A percentile compares a stretch with the other conserved stretches of the same genome.
phyloP scores from a whole-genome alignment of 1,140 invertebrate species.

The Leptonema lineaticorne region DNA sequence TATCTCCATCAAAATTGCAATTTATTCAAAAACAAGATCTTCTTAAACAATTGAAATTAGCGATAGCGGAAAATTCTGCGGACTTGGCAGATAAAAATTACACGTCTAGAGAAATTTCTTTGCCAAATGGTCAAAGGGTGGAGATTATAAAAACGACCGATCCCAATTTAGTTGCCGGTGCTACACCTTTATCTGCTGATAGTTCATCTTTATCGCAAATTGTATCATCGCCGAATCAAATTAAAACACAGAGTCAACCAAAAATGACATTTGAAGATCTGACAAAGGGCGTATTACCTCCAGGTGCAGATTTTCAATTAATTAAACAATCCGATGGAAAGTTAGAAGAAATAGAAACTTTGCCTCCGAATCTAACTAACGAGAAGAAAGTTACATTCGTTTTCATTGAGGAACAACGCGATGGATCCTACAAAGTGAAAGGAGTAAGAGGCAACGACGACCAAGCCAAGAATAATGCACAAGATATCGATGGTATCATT shows the following conservation, averaged over 20 bases:
- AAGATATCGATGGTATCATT: slow-evolving; percentile 76
- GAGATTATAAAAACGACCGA: slow-evolving; percentile 69
- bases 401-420: slow-evolving; percentile 78
- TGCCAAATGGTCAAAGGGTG: slow-evolving; percentile 73
- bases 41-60: slow-evolving; percentile 69
- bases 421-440: slow-evolving; percentile 80
- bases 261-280: slow-evolving; percentile 67
- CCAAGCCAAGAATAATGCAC: slow-evolving; percentile 68
- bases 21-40: slow-evolving; percentile 58
- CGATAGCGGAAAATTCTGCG: slow-evolving; percentile 64
- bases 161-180: slow-evolving; percentile 62
- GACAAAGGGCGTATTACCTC: slow-evolving; percentile 73
- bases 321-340: slow-evolving; percentile 71
- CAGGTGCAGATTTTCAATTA: slow-evolving; percentile 74
- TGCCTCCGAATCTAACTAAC: slow-evolving; percentile 61
- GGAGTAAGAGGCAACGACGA: slow-evolving; percentile 72
- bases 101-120: slow-evolving; percentile 68
- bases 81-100: slow-evolving; percentile 68
- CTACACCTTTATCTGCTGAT: slow-evolving; percentile 51
- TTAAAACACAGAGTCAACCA: slow-evolving; percentile 48
- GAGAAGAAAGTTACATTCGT: slow-evolving; percentile 84
- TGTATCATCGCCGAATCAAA: slow-evolving; percentile 46
- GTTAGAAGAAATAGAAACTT: slow-evolving; percentile 68
- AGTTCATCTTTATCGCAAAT: slow-evolving; percentile 50
- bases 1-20: slow-evolving; percentile 44